Evolutionary conservation across 2,113 vertebrate genomes (phyloP).

Genomic region (Sakesphorus luctuosus): DNA sequence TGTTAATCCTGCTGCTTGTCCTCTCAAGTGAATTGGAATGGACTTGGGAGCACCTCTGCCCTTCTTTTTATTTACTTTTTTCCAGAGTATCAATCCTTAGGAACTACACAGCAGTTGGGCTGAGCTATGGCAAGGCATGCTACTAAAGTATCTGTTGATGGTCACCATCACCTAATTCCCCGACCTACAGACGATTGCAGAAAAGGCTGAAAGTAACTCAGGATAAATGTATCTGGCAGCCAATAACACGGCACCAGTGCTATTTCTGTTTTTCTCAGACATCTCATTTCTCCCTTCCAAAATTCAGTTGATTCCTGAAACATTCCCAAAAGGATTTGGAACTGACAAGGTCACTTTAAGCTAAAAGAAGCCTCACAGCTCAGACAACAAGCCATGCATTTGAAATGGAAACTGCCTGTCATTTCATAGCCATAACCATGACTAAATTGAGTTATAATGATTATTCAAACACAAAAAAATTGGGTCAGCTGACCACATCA

Average conservation of each 20-base stretch:
- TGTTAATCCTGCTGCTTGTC: neutral
- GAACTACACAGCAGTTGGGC: neutral
- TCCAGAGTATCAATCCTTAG: neutral
- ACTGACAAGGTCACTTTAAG: neutral
- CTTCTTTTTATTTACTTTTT: neutral
- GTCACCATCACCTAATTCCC: neutral
- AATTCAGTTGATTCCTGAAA: conserved; percentile 4
- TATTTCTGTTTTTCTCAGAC: neutral
- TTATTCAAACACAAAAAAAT: conserved; percentile 1
- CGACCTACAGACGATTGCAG: neutral
- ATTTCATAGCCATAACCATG: neutral
- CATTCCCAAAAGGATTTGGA: neutral
- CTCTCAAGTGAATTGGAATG: neutral
- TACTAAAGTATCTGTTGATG: neutral
- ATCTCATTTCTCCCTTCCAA: neutral
- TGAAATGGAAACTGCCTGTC: conserved; percentile 8
- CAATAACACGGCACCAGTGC: neutral
- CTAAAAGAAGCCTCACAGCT: neutral
- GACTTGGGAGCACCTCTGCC: neutral
- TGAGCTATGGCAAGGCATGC: neutral
- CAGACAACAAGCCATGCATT: neutral
- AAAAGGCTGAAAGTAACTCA: neutral
- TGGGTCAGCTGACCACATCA: neutral
- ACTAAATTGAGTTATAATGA: neutral
- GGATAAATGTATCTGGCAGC: neutral